phyloP scores from a whole-genome alignment of 2,888 invertebrate genomes.

The Dusona sp. region DNA sequence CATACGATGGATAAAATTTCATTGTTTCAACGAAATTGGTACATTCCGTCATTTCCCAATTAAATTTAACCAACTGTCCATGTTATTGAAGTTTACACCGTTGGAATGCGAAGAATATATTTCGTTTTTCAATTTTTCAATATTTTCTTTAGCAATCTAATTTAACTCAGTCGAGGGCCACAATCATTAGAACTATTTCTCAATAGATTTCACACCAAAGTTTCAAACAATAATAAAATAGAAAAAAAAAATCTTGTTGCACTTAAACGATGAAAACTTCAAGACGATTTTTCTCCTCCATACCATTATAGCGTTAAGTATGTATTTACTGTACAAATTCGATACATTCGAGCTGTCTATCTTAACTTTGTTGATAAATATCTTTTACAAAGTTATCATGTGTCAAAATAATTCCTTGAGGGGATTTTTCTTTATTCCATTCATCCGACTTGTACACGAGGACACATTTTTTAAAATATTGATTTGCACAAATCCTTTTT shows the following conservation, averaged over 20 bases:
- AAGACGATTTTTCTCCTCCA: not conserved
- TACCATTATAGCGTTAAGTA: not conserved
- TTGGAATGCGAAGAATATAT: not conserved
- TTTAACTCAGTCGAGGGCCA: not conserved
- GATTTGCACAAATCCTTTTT: not conserved
- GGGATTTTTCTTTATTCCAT: not conserved
- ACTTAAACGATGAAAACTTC: not conserved
- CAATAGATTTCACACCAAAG: not conserved
- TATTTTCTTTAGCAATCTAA: not conserved
- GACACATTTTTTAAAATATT: not conserved
- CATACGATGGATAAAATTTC: not conserved
- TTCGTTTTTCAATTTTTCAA: not conserved
- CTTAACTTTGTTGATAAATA: constrained; percentile 52
- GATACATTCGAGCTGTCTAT: constrained; percentile 28
- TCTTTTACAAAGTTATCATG: constrained; percentile 13
- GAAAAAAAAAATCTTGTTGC: not conserved
- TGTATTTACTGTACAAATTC: constrained; percentile 43
- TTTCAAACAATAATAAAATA: not conserved
- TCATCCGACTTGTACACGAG: not conserved
- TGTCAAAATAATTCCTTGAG: not conserved
- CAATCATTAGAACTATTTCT: too few relatives aligned
- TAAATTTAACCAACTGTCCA: not conserved
- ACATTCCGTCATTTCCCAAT: not conserved
- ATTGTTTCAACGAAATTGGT: not conserved
- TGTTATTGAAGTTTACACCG: not conserved